Evolutionary conservation across 1,140 invertebrate species (phyloP), one percentile per base, ranked within the genome.

Genomic region (Paraescarpia echinospica): DNA sequence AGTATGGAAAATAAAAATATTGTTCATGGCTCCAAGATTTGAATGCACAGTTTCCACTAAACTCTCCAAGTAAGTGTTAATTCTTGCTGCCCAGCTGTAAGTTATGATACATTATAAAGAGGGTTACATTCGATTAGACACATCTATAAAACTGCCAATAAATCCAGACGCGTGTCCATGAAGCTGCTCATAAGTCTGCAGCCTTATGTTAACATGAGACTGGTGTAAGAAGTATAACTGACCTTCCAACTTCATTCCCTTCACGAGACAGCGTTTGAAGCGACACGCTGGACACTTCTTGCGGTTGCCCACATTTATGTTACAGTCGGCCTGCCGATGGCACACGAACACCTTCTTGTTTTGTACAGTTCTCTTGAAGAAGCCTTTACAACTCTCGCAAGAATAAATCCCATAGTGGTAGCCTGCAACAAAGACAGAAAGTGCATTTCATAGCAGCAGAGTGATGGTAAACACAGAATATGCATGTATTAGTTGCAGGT

Each of bases 331-430:
- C 31, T 98, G 98, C 90, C 98, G 97, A 90, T 99, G 97, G 96
- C 99, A 99, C 93, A 98, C 98, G 96, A 99, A 99, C 95, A 98
- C 98, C 96, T 99, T 99, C 92, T 99, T 97, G 96, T 99, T 99
- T 96, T 99, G 99, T 6, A 99, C 99, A 89, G 98, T 99, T 93
- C 99, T 97, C 96, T 99, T 99, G 96, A 99, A 99, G 96, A 99
- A 99, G 5, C 99, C 99, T 96, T 99, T 99, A 94, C 97, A 99
- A 22, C 98, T 99, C 95, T 99, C 99, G 96, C 99, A 99, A 22
- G 98, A 99, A 96, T 99, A 99, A 94, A 99, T 99, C 22, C 96
- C 96, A 94, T 96, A 96, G 93, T 96, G 96, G 93, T 95, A 96
- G 93, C 96, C 96, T 96, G 94, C 12, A 94, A 94, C 59, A 77